Percentiles rank a stretch among this genome's conserved stretches.
phyloP scores from a whole-genome alignment of 2,113 vertebrate genomes.

The Cyprinodon brontotheroides region DNA sequence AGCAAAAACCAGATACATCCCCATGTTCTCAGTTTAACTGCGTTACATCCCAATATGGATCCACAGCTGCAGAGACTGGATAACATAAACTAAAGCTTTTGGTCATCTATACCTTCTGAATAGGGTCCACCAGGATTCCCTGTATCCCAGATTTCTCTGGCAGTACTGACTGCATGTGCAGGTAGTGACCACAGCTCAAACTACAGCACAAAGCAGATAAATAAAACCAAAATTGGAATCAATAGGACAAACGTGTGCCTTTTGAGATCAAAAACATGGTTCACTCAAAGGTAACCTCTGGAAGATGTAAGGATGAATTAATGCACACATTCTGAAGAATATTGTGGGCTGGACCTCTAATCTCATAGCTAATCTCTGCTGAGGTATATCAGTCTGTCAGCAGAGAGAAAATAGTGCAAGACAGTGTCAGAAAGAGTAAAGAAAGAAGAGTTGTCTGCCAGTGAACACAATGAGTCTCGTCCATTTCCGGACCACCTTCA shows the following conservation, averaged over 20 bases:
- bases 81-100: neutral
- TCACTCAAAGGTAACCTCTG: neutral
- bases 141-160: neutral
- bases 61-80: too few species aligned
- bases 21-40: too few species aligned
- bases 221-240: too few species aligned
- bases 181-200: neutral
- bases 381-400: constrained; percentile 42
- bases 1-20: too few species aligned
- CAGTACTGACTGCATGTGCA: neutral
- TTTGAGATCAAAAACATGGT: neutral
- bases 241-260: too few species aligned
- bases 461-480: constrained; percentile 17
- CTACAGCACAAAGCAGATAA: neutral
- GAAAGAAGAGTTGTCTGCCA: constrained; percentile 23
- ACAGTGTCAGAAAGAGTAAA: constrained; percentile 17
- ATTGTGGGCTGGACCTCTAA: neutral
- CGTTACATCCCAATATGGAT: too few species aligned
- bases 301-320: neutral
- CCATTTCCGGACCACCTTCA: constrained; percentile 35
- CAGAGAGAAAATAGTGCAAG: constrained; percentile 8
- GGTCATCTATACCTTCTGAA: neutral
- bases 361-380: neutral
- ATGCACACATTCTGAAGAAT: neutral
- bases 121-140: neutral